Base-by-base conservation (phyloP, 2,888 invertebrate genomes). In the Cryptops parisi region DNA sequence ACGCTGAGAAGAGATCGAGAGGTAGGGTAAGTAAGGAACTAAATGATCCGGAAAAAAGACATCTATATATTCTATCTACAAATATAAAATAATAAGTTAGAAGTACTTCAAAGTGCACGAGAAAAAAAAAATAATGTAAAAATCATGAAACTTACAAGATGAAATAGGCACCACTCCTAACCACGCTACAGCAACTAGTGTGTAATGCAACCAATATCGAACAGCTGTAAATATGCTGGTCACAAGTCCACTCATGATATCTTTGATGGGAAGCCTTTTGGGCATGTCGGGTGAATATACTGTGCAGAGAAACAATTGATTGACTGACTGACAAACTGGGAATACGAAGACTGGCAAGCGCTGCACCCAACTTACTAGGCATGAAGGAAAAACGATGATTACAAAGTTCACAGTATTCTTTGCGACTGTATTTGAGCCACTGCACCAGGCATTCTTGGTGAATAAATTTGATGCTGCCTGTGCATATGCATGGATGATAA, bases 281-380 rank as follows among this genome's bases (percentile, higher is more conserved):
- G 98, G 98, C 98, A 98, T 98, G 68, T 98, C 97, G 25, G 96
- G 91, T n/a, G 96, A 91, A 72, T 98, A 98, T 63, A 98, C 75
- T 75, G 64, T 3, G 38, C 9, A 33, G 38, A n/a, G n/a, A n/a
- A n/a, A n/a, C n/a, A n/a, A n/a, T n/a, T n/a, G 21, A 4, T 19
- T 40, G n/a, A n/a, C n/a, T n/a, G n/a, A n/a, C n/a, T n/a, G n/a
- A n/a, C n/a, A n/a, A n/a, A n/a, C n/a, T n/a, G n/a, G n/a, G n/a
- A n/a, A n/a, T n/a, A n/a, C n/a, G n/a, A n/a, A n/a, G n/a, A n/a
- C n/a, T n/a, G n/a, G n/a, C n/a, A n/a, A n/a, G n/a, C n/a, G n/a
- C n/a, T 6, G 3, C 21, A 17, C 38, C 12, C 22, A 24, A 66
- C 70, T 68, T 68, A 75, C 74, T 97, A 25, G 98, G 98, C 65